Evolutionary conservation across 2,888 invertebrate species (phyloP).

Genomic region (Celastrina argiolus): DNA sequence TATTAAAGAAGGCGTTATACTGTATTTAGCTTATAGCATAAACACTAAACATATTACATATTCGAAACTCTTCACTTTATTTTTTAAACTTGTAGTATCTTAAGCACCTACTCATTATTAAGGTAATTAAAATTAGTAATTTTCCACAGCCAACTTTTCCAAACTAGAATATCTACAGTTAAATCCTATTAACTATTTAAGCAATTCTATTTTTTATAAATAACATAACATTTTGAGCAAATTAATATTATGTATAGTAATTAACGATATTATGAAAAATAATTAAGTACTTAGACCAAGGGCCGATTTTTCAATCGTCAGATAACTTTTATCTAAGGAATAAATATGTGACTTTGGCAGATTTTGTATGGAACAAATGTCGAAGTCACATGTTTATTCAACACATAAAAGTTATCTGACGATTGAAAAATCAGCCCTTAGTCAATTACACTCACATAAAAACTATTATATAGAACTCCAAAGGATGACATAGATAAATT

Average conservation of each 20-base stretch:
- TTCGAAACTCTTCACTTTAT: background rate
- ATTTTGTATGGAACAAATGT: no score
- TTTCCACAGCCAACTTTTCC: conserved; percentile 3
- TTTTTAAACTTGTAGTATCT: background rate
- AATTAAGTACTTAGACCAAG: background rate
- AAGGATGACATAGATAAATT: background rate
- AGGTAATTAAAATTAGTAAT: background rate
- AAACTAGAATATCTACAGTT: background rate
- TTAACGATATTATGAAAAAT: no score
- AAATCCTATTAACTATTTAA: background rate
- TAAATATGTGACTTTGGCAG: no score
- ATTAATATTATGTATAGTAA: background rate
- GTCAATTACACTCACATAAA: background rate
- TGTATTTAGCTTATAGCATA: no score
- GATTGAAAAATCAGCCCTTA: no score
- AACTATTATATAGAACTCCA: background rate
- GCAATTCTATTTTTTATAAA: background rate
- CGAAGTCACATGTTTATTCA: no score
- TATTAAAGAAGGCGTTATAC: background rate
- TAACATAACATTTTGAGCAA: background rate
- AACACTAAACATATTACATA: background rate
- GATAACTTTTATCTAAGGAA: no score
- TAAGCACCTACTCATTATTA: background rate
- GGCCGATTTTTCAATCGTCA: no score
- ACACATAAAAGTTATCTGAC: no score